These are phyloP conservation scores for Hyalella azteca DNA, from an alignment of 2,888 invertebrate species.

Conservation along the genomic window DNA sequence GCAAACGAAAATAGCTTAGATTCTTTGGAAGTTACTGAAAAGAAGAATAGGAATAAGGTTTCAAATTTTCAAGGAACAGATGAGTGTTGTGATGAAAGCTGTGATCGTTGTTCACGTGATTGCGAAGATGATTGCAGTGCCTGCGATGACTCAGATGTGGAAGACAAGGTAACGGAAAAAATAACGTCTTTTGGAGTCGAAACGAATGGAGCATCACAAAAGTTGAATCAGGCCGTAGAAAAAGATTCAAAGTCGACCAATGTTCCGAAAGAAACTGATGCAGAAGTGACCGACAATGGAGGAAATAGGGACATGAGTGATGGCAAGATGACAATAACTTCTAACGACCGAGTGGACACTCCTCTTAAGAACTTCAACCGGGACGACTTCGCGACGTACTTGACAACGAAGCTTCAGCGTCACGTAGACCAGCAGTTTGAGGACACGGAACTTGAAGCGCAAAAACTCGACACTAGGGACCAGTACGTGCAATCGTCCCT, in stretches of 20 bases:
- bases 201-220: neutral
- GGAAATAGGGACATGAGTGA: neutral
- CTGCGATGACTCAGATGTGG: neutral
- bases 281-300: neutral
- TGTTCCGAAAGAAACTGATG: neutral
- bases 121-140: slow-evolving; percentile 5
- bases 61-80: too few species aligned
- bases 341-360: neutral
- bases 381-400: slow-evolving; percentile 8
- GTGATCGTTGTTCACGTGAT: neutral
- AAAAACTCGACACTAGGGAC: neutral
- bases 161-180: neutral
- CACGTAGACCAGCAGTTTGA: slow-evolving; percentile 9
- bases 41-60: too few species aligned
- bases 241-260: neutral
- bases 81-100: neutral
- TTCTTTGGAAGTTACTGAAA: slow-evolving; percentile 1
- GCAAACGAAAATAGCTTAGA: neutral
- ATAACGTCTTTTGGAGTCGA: slow-evolving; percentile 8
- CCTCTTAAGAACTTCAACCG: neutral
- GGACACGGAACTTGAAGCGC: slow-evolving; percentile 6
- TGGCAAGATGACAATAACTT: neutral
- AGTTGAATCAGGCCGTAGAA: neutral
- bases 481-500: neutral
- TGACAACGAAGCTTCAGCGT: slow-evolving; percentile 28